These are phyloP conservation scores for Homalodisca vitripennis DNA, from an alignment of 1,140 invertebrate genomes.

Conservation along the genomic window DNA sequence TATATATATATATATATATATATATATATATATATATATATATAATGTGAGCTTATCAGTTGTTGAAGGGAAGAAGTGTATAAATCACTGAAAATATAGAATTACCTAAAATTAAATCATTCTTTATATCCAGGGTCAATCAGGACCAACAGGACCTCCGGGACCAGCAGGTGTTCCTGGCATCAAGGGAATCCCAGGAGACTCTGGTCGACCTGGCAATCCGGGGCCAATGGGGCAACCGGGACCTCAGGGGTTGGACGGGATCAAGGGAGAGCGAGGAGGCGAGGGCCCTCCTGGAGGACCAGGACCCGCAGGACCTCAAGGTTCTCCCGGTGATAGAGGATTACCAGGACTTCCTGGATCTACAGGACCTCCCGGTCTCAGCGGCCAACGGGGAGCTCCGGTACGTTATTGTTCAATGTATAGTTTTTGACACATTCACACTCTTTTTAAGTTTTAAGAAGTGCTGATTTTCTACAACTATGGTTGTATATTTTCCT, in stretches of 20 bases:
- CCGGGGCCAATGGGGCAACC: slow-evolving; percentile 67
- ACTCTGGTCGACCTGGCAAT: slow-evolving; percentile 65
- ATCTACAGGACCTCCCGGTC: slow-evolving; percentile 60
- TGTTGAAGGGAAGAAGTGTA: too few relatives aligned
- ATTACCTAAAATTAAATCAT: neutral
- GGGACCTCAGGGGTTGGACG: slow-evolving; percentile 65
- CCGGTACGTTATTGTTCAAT: too few relatives aligned
- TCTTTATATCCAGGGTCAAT: slow-evolving; percentile 52
- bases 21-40: too few relatives aligned
- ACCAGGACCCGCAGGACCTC: slow-evolving; percentile 57
- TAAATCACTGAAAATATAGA: too few relatives aligned
- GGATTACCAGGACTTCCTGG: slow-evolving; percentile 52
- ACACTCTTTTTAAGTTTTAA: too few relatives aligned
- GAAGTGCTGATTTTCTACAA: too few relatives aligned
- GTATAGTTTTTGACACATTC: too few relatives aligned
- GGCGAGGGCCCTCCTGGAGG: slow-evolving; percentile 63
- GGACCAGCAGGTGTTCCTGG: slow-evolving; percentile 69
- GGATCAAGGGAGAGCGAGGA: slow-evolving; percentile 68
- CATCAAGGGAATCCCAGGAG: slow-evolving; percentile 68
- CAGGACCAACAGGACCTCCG: slow-evolving; percentile 58
- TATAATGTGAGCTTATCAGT: too few relatives aligned
- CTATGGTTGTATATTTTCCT: too few relatives aligned
- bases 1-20: too few relatives aligned
- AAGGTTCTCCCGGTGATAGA: slow-evolving; percentile 53
- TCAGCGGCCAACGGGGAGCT: slow-evolving; percentile 47